Evolutionary conservation across 2,888 invertebrate genomes (phyloP), one percentile per base, ranked within the genome.

Genomic region (Leucoma salicis): DNA sequence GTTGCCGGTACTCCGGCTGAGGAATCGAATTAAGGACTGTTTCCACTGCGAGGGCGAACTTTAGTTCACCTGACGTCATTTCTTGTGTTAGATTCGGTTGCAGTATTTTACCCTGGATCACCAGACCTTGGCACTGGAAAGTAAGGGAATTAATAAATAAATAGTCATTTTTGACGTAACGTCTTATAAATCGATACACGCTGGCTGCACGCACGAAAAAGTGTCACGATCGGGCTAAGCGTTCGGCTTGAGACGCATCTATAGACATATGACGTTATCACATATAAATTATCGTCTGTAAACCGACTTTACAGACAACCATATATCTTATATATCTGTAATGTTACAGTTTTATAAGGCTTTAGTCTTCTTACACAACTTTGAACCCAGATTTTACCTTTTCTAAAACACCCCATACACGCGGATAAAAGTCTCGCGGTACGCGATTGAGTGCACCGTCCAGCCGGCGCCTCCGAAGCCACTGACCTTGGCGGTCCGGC

Each of bases 51-150:
- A 99, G 90, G 0, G 99, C 99, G 84, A 99, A 99, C 87, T 99
- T 99, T 63, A 99, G 85, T 86, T 99, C 99, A 29, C 98, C 98
- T 0, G 98, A 93, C 0, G 99, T 99, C 99, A 99, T 99, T 93
- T 99, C 99, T 88, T 97, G 97, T 0, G 99, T 99, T 37, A 99
- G 89, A 80, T 95, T 96, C 70, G 97, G 97, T 39, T 96, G 96
- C 14, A 99, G 86, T 15, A 97, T 91, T 75, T 96, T 95, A 1
- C 96, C 97, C 78, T 98, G 97, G 52, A 99, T 97, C 6, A 95
- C 94, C 39, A 99, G 87, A 1, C 98, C 99, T 90, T 97, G 96
- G 70, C 98, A 98, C 95, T 88, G 64, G 10, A 73, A 81, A 37
- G 3, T n/a, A 21, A 24, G 2, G 14, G 3, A 33, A 13, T 10